These are phyloP conservation scores for Sitta europaea DNA, from an alignment of 2,113 vertebrate genomes.

Conservation along the genomic window DNA sequence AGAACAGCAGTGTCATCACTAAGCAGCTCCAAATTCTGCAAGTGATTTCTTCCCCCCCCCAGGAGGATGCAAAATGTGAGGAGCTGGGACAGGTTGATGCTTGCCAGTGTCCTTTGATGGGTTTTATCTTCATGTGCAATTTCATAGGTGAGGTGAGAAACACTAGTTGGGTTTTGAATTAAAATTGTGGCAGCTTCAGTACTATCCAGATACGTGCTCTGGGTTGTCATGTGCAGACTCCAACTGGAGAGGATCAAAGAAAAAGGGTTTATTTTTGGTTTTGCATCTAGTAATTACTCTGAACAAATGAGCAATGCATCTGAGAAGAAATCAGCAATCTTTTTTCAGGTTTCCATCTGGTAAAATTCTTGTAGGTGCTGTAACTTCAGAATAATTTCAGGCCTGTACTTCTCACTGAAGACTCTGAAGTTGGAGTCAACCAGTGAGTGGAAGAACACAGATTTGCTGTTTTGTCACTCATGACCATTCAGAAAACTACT, in stretches of 20 bases:
- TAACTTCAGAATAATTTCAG: slow-evolving; percentile 45
- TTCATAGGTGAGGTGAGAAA: slow-evolving; percentile 61
- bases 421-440: slow-evolving; percentile 31
- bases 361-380: slow-evolving; percentile 38
- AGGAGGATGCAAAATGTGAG: background rate
- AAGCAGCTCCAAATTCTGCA: background rate
- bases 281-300: slow-evolving; percentile 22
- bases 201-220: background rate
- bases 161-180: slow-evolving; percentile 47
- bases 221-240: background rate
- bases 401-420: slow-evolving; percentile 8
- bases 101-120: background rate
- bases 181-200: background rate
- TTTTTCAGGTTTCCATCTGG: slow-evolving; percentile 57
- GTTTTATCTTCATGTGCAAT: background rate
- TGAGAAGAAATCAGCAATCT: slow-evolving; percentile 31
- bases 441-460: background rate
- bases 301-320: slow-evolving; percentile 63
- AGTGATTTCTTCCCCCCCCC: background rate
- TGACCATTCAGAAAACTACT: slow-evolving; percentile 37
- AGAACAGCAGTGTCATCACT: background rate
- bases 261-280: slow-evolving; percentile 38
- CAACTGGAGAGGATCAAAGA: background rate
- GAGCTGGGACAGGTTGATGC: background rate
- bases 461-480: background rate